A percentile compares a stretch with the other conserved stretches of the same genome.
These are phyloP conservation scores for Spodoptera exigua DNA, from an alignment of 2,888 invertebrate species.

Conservation along the genomic window DNA sequence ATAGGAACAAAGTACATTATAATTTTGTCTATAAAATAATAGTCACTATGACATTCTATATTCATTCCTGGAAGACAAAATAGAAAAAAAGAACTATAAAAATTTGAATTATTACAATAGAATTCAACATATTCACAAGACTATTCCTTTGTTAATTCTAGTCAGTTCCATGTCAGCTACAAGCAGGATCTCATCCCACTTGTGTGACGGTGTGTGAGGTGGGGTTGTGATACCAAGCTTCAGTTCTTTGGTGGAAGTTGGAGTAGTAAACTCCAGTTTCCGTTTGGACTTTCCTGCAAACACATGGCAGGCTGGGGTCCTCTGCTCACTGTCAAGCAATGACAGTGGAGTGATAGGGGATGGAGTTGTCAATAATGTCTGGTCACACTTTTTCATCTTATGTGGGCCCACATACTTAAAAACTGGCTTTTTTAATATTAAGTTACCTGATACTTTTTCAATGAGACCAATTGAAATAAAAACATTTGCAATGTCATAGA, in stretches of 20 bases:
- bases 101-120: conserved; percentile 66
- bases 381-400: conserved; percentile 78
- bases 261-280: conserved; percentile 84
- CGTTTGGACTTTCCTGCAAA: conserved; percentile 82
- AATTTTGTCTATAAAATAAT: conserved; percentile 59
- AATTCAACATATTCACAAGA: conserved; percentile 73
- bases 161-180: conserved; percentile 90
- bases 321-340: conserved; percentile 69
- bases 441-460: conserved; percentile 91
- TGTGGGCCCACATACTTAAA: conserved; percentile 91
- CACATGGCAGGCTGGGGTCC: conserved; percentile 73
- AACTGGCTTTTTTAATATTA: conserved; percentile 91
- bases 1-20: conserved; percentile 75
- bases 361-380: conserved; percentile 68
- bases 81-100: conserved; percentile 68
- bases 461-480: conserved; percentile 93
- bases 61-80: conserved; percentile 80
- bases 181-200: conserved; percentile 89
- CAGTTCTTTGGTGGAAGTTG: conserved; percentile 74
- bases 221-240: conserved; percentile 80
- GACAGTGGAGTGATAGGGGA: conserved; percentile 82
- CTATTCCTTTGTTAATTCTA: conserved; percentile 86
- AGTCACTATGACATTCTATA: conserved; percentile 56
- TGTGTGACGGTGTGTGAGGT: conserved; percentile 85
- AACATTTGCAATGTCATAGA: conserved; percentile 94